phyloP scores from a whole-genome alignment of 2,797 vertebrate species.

The Microhierax caerulescens region DNA sequence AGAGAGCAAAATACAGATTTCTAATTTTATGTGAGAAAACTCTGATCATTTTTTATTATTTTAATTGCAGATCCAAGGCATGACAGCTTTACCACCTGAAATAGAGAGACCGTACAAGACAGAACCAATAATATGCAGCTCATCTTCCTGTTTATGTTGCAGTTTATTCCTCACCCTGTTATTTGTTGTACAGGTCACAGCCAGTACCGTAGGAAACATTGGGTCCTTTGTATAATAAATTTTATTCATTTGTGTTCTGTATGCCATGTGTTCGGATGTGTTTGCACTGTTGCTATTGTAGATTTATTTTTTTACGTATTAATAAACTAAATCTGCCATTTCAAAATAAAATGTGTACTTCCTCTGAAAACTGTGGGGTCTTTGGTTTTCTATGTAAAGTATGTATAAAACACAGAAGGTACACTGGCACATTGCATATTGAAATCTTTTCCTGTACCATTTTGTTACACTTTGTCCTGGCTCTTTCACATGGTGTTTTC shows the following conservation, averaged over 20 bases:
- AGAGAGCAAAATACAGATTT: neutral
- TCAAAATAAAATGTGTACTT: constrained; percentile 27
- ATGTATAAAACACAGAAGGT: constrained; percentile 12
- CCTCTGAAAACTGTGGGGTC: neutral
- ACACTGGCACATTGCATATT: neutral
- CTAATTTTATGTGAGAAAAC: neutral
- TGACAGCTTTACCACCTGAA: constrained; percentile 81
- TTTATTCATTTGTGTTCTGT: neutral
- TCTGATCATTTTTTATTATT: neutral
- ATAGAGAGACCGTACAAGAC: constrained; percentile 67
- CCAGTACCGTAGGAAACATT: neutral
- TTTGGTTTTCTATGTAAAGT: constrained; percentile 24
- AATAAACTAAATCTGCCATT: constrained; percentile 47
- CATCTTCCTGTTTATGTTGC: constrained; percentile 1
- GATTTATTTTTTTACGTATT: constrained; percentile 76
- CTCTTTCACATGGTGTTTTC: constrained; percentile 4
- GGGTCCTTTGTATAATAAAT: neutral
- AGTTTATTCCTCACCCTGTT: constrained; percentile 1
- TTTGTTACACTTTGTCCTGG: constrained; percentile 37
- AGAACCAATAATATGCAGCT: constrained; percentile 66
- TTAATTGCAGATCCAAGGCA: constrained; percentile 82
- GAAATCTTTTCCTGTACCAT: neutral
- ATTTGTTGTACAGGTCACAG: neutral
- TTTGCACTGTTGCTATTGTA: constrained; percentile 72
- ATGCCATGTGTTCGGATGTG: constrained; percentile 32